Base-by-base conservation (phyloP, 2,888 invertebrate genomes). In the Halocaridina rubra region DNA sequence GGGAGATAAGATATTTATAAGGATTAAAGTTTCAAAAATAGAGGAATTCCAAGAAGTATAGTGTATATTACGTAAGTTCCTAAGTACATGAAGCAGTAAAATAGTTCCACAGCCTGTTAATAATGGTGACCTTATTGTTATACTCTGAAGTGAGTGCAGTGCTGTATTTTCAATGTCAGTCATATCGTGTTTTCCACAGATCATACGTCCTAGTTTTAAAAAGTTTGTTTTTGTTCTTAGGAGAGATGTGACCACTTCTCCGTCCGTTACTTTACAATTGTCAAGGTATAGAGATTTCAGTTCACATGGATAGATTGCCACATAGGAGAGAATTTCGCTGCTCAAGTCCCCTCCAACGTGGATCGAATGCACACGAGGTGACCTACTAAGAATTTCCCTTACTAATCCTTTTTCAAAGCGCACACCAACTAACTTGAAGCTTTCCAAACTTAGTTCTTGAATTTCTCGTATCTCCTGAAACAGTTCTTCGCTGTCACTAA, bases 181-280 rank as follows among this genome's bases (percentile, higher is more conserved):
- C 22, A 29, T n/a, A 16, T 75, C 75, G 8, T 53, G 53, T 2
- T 53, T 53, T 10, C 22, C n/a, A 22, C 75, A 75, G 3, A 75
- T 57, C 53, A 75, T 75, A 13, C 29, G 33, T 10, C 75, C 75
- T 1, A 75, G 57, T 0, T 46, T n/a, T 7, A 91, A 1, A 92
- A 93, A 85, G 93, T 92, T 86, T 92, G 92, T 86, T 92, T 90
- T 59, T 92, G 92, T 85, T 89, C 89, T 16, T 89, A 89, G 77
- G 89, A 89, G 79, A 89, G 89, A 71, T 88, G 88, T 8, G 89
- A 89, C 57, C 86, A 89, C 53, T 5, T 75, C 53, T 27, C 53
- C 75, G 53, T 75, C 75, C 5, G 53, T 27, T 3, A 75, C 75
- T 5, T 22, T 53, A 29, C 75, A 75, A 53, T 10, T 27, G 75